These are phyloP conservation scores for Microhierax caerulescens DNA, from an alignment of 2,797 vertebrate genomes.

Conservation along the genomic window DNA sequence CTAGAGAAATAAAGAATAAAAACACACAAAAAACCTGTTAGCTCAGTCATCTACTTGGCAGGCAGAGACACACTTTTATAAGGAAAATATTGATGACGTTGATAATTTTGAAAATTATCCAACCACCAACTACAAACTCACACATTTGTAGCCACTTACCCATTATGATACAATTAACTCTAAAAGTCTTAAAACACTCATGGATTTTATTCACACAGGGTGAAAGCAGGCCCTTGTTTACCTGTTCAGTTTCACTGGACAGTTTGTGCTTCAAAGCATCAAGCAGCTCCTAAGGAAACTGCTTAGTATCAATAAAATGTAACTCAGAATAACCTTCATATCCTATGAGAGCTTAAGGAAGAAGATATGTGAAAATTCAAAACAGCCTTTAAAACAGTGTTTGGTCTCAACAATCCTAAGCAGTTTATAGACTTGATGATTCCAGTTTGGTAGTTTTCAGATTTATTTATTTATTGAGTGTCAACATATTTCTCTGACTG, in stretches of 20 bases:
- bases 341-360: not conserved
- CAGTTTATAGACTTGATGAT: not conserved
- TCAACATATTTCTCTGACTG: not conserved
- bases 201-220: constrained; percentile 39
- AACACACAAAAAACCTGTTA: constrained; percentile 36
- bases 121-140: not conserved
- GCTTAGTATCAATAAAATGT: not conserved
- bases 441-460: not conserved
- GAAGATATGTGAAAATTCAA: not conserved
- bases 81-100: not conserved
- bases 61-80: not conserved
- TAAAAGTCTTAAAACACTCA: not conserved
- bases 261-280: not conserved
- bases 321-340: not conserved
- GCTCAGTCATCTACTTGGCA: constrained; percentile 35
- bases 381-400: not conserved
- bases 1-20: constrained; percentile 74
- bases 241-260: not conserved
- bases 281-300: not conserved
- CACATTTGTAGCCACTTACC: not conserved
- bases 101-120: not conserved
- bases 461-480: not conserved
- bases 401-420: not conserved
- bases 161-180: constrained; percentile 34
- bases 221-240: not conserved